phyloP scores from a whole-genome alignment of 37 sponge, comb jelly and placozoan genomes.

The Amphimedon queenslandica region DNA sequence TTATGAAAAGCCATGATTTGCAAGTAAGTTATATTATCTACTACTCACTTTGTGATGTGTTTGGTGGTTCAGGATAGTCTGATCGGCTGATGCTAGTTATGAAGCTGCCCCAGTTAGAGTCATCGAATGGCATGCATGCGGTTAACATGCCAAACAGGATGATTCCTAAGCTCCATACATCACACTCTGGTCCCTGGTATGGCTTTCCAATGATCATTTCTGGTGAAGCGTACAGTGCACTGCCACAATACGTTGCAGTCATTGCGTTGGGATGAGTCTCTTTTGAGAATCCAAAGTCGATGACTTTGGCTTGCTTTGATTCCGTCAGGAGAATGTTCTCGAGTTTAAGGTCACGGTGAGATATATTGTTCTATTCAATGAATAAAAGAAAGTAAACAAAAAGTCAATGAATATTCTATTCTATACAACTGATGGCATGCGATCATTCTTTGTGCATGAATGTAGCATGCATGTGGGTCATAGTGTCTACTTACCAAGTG shows the following conservation, averaged over 20 bases:
- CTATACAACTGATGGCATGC: no score
- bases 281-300: constrained; percentile 85
- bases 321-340: constrained; percentile 69
- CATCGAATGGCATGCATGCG: constrained; percentile 88
- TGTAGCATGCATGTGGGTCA: no score
- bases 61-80: constrained; percentile 42
- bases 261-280: constrained; percentile 9
- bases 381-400: no score
- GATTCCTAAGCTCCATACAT: constrained; percentile 87
- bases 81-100: constrained; percentile 31
- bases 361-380: constrained; percentile 50
- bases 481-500: constrained; percentile 23
- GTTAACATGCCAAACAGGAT: constrained; percentile 86
- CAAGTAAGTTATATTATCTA: not conserved
- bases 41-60: constrained; percentile 47
- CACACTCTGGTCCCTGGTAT: constrained; percentile 80
- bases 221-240: constrained; percentile 79
- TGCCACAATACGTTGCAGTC: constrained; percentile 72
- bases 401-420: no score
- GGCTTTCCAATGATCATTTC: constrained; percentile 70
- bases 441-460: no score
- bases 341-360: constrained; percentile 70
- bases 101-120: constrained; percentile 50
- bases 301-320: constrained; percentile 52
- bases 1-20: not conserved